Base-by-base conservation (phyloP, 2,888 invertebrate species). In the Drosophila borborema region DNA sequence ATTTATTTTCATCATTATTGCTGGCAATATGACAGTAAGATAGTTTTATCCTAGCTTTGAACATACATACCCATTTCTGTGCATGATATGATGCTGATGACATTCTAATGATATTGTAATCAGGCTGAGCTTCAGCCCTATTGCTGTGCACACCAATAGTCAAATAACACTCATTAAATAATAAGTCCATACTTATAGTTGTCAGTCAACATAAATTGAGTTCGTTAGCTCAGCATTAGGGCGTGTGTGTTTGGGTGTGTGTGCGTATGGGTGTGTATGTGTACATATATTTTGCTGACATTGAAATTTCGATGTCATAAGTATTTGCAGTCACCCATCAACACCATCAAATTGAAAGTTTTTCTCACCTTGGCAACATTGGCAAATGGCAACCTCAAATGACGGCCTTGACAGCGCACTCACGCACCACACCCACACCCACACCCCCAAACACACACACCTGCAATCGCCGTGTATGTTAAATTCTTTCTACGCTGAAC, bases 1-100 rank as follows among this genome's bases (percentile, higher is more conserved):
- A 79, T 77, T 74, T 81, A 81, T 77, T 73, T 64, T 71, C 68
- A 81, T 71, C 73, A 74, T 77, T 77, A 78, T 74, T 56, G 40
- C 64, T 58, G 48, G 59, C 55, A 48, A 55, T 62, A 67, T 79
- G 65, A 74, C 59, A 72, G 66, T 40, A 53, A 48, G 54, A 58
- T 72, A 63, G 76, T 69, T 63, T 51, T 7, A 53, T 40, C 56
- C 40, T 43, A 56, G 31, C 46, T 36, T 14, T 28, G 54, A n/a
- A 34, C 67, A 14, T 2, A 20, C 20, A 3, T 23, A 31, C 12
- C 9, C 23, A 34, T 28, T 4, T 45, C 40, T 41, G n/a, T 23
- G 23, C 10, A 54, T 40, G 20, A 43, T 62, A 20, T 55, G 62
- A 54, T 56, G 65, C 45, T 78, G 74, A 71, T 62, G 64, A 67